These are phyloP conservation scores for Charadrius vociferus DNA, from an alignment of 2,113 vertebrate genomes.

Conservation along the genomic window DNA sequence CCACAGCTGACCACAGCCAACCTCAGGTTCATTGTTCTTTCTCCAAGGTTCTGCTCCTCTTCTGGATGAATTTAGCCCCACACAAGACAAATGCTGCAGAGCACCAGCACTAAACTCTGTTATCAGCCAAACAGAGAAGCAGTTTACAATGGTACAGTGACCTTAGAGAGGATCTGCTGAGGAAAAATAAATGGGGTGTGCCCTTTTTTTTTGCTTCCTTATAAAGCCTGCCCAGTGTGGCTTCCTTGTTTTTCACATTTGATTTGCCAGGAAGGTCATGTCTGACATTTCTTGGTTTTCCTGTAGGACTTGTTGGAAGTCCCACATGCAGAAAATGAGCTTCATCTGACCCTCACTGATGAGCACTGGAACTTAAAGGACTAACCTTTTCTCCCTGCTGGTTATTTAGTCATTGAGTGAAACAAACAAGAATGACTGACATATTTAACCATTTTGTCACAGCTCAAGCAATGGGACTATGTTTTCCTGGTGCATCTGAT, in stretches of 20 bases:
- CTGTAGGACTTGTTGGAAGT: neutral
- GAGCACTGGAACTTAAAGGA: neutral
- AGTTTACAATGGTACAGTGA: neutral
- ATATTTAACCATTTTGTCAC: neutral
- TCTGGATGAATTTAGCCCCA: neutral
- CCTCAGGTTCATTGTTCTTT: neutral
- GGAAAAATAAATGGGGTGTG: conserved; percentile 10
- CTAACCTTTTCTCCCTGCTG: neutral
- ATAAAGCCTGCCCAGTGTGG: neutral
- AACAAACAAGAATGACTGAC: neutral
- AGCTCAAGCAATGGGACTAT: neutral
- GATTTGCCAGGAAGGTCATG: neutral
- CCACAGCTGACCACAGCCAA: neutral
- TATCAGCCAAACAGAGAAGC: neutral
- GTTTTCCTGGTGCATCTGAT: neutral
- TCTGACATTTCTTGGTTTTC: conserved; percentile 11
- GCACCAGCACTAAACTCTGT: neutral
- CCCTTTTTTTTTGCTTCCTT: conserved; percentile 30
- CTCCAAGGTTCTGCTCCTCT: neutral
- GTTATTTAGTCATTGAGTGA: neutral
- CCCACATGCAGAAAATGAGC: neutral
- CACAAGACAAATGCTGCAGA: neutral
- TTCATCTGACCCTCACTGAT: neutral
- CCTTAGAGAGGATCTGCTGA: neutral
- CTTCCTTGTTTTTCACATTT: conserved; percentile 37